phyloP scores from a whole-genome alignment of 1,140 invertebrate genomes.

The Leptoteleia sp. region DNA sequence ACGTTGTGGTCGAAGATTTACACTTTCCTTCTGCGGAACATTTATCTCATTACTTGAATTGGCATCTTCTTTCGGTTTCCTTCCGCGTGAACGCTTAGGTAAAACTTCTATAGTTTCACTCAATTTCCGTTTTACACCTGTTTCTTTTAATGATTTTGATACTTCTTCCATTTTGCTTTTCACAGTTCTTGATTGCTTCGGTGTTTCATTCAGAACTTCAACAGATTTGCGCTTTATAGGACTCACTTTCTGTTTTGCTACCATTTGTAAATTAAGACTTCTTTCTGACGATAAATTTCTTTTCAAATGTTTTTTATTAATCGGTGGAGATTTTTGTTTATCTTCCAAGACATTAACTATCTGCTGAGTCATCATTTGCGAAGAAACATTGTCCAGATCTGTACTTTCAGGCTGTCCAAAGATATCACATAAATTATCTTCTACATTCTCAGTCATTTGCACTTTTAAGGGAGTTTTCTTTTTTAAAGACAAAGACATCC shows the following conservation, averaged over 20 bases:
- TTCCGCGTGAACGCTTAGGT: background rate
- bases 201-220: too few species aligned
- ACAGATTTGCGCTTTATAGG: background rate
- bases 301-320: too few species aligned
- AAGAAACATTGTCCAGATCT: background rate
- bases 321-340: too few species aligned
- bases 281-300: background rate
- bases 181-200: background rate
- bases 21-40: background rate
- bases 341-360: conserved; percentile 9
- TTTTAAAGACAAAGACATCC: conserved; percentile 9
- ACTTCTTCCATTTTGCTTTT: too few species aligned
- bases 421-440: conserved; percentile 7
- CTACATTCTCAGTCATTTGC: background rate
- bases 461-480: background rate
- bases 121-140: background rate
- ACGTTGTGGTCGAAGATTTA: background rate
- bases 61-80: background rate
- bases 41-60: background rate
- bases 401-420: background rate
- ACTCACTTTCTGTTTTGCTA: background rate
- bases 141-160: too few species aligned
- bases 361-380: conserved; percentile 43
- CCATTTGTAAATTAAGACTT: background rate
- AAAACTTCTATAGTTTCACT: background rate